Percentiles rank a stretch among this genome's conserved stretches.
phyloP scores from a whole-genome alignment of 2,797 vertebrate genomes.

The Hozukius guyotensis region DNA sequence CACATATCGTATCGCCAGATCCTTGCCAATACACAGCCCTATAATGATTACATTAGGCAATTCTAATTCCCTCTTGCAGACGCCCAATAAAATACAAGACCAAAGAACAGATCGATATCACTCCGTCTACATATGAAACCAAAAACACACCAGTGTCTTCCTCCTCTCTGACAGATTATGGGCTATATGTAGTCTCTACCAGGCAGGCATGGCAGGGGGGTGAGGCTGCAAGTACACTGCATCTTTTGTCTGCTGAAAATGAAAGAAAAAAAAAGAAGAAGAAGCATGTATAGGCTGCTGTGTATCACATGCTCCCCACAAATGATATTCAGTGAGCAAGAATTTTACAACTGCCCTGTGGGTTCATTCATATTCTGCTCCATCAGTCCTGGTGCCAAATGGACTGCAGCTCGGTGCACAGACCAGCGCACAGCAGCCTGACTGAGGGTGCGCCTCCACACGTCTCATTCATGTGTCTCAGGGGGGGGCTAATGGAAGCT shows the following conservation, averaged over 20 bases:
- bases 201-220: conserved; percentile 18
- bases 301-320: not conserved
- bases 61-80: not conserved
- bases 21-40: no score
- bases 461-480: conserved; percentile 69
- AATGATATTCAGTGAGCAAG: not conserved
- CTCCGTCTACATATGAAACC: conserved; percentile 2
- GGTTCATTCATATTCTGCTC: conserved; percentile 67
- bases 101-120: not conserved
- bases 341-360: not conserved
- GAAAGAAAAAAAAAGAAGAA: not conserved
- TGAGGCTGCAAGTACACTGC: conserved; percentile 53
- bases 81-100: not conserved
- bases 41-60: no score
- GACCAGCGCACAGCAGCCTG: conserved; percentile 57
- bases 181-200: conserved; percentile 14
- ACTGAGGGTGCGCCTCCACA: conserved; percentile 71
- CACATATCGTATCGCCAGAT: no score
- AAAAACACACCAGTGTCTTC: conserved; percentile 18
- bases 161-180: conserved; percentile 25
- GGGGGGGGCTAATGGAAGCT: conserved; percentile 19
- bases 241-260: conserved; percentile 80
- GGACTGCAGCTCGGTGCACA: conserved; percentile 47
- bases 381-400: conserved; percentile 33
- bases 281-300: not conserved